These are phyloP conservation scores for Autographa gamma DNA, from an alignment of 2,888 invertebrate species.

Conservation along the genomic window DNA sequence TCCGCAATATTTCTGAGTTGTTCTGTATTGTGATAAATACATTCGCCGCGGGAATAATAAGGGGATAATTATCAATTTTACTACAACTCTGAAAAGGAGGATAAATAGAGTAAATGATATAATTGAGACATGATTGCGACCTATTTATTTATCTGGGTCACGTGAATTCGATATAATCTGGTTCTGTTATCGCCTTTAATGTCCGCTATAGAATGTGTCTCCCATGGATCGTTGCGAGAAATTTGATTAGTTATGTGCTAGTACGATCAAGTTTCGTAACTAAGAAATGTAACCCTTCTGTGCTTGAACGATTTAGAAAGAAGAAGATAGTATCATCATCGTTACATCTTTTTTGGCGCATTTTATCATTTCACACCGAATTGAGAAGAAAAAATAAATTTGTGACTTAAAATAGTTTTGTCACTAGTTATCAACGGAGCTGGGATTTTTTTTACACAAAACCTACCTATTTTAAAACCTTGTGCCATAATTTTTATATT, in stretches of 20 bases:
- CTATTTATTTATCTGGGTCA: slow-evolving; percentile 45
- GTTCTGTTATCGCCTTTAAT: slow-evolving; percentile 29
- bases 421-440: too few relatives aligned
- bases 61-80: slow-evolving; percentile 64
- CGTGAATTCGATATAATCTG: slow-evolving; percentile 38
- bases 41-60: slow-evolving; percentile 65
- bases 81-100: slow-evolving; percentile 40
- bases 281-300: neutral
- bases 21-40: slow-evolving; percentile 71
- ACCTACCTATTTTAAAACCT: too few relatives aligned
- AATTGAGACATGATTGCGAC: slow-evolving; percentile 32
- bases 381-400: too few relatives aligned
- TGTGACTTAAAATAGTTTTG: too few relatives aligned
- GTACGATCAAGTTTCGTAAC: slow-evolving; percentile 9
- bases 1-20: slow-evolving; percentile 69
- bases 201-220: slow-evolving; percentile 20
- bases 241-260: slow-evolving; percentile 12
- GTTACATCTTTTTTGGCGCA: too few relatives aligned
- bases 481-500: too few relatives aligned
- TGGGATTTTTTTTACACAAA: too few relatives aligned
- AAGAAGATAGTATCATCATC: neutral
- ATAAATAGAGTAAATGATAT: slow-evolving; percentile 32
- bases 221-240: slow-evolving; percentile 16
- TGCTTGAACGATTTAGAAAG: neutral
- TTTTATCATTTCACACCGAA: too few relatives aligned